These are phyloP conservation scores for Lumbricus terrestris DNA, from an alignment of 2,888 invertebrate species.

Conservation along the genomic window DNA sequence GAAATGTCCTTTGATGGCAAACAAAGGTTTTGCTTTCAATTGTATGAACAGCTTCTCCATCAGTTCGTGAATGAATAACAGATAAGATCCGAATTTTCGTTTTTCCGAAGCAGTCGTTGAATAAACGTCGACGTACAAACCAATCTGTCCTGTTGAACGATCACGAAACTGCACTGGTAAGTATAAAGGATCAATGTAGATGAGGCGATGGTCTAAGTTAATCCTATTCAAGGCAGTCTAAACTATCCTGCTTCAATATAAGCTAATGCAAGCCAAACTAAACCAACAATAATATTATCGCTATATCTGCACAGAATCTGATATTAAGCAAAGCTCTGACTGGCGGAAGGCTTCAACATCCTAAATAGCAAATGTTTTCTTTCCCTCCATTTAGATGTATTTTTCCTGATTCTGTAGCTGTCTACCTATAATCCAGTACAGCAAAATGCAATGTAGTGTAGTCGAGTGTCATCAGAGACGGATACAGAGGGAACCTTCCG, in stretches of 20 bases:
- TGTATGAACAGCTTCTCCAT: not conserved
- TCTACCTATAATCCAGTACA: not conserved
- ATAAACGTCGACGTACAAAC: not conserved
- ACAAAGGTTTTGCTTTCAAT: not conserved
- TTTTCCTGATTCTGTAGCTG: not conserved
- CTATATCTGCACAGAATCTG: too few relatives aligned
- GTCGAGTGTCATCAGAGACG: too few relatives aligned
- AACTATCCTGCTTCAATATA: not conserved
- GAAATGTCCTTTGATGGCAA: conserved; percentile 4
- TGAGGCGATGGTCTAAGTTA: not conserved
- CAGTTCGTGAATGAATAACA: not conserved
- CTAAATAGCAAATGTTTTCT: too few relatives aligned
- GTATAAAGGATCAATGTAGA: not conserved
- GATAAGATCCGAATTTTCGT: not conserved
- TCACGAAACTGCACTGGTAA: not conserved
- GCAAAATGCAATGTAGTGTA: not conserved
- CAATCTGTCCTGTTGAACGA: not conserved
- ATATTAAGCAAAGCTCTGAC: not conserved
- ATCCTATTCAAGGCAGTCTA: not conserved
- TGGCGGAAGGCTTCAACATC: too few relatives aligned
- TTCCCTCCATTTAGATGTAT: too few relatives aligned
- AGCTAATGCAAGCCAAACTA: not conserved
- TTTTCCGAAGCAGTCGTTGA: not conserved
- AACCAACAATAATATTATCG: too few relatives aligned
- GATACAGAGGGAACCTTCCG: too few relatives aligned